Conservation (phyloP, 2,888 invertebrate species). For the Drosophila ustulata region DNA sequence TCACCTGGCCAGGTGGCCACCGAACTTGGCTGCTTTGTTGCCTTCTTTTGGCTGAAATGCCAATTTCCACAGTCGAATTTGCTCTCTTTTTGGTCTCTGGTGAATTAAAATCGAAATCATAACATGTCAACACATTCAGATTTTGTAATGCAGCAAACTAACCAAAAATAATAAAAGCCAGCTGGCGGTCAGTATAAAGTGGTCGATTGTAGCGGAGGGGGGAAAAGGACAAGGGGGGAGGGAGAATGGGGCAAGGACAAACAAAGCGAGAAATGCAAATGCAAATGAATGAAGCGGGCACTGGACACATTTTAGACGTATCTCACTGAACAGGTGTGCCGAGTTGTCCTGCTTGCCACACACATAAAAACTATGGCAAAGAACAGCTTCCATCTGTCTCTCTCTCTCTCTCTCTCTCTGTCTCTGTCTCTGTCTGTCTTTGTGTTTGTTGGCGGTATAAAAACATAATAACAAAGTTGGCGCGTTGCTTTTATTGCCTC, state of each 20-base stretch:
- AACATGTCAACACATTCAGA: slow-evolving; percentile 70
- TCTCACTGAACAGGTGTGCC: slow-evolving; percentile 68
- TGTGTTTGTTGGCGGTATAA: slow-evolving; percentile 52
- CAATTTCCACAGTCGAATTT: slow-evolving; percentile 3
- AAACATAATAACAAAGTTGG: slow-evolving; percentile 76
- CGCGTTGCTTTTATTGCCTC: slow-evolving; percentile 71
- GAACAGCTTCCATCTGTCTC: slow-evolving; percentile 1
- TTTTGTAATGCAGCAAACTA: slow-evolving; percentile 65
- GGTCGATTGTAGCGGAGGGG: neutral
- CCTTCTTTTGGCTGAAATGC: slow-evolving; percentile 6
- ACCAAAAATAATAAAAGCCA: slow-evolving; percentile 62
- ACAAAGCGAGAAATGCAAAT: slow-evolving; percentile 56
- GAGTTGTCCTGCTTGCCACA: slow-evolving; percentile 38
- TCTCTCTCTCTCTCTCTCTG: neutral
- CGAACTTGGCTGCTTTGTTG: neutral
- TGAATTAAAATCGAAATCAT: slow-evolving; percentile 72
- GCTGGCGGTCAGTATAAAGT: slow-evolving; percentile 10
- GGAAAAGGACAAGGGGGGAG: neutral
- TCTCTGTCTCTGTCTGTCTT: slow-evolving; percentile 3
- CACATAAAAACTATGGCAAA: slow-evolving; percentile 61
- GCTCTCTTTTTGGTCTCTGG: slow-evolving; percentile 2
- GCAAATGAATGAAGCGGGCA: slow-evolving; percentile 57
- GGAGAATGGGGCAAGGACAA: slow-evolving; percentile 6
- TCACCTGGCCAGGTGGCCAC: slow-evolving; percentile 2
- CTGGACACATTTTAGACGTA: slow-evolving; percentile 12